Conservation (phyloP, 2,113 vertebrate genomes). For the Ochotona curzoniae region DNA sequence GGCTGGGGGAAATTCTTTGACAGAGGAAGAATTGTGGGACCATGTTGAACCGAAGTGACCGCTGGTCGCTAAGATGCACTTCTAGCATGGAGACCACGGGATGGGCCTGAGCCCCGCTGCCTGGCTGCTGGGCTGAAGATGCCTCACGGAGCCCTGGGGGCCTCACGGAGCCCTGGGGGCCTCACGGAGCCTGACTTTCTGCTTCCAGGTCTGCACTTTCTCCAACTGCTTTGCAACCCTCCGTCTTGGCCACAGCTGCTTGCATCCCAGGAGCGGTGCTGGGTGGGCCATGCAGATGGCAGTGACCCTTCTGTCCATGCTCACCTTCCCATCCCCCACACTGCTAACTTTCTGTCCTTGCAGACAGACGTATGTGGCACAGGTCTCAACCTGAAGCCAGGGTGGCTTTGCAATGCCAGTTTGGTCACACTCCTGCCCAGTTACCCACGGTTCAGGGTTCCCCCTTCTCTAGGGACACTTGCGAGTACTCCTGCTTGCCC, state of each 20-base stretch:
- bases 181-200: not conserved
- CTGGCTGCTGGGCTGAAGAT: rapidly evolving
- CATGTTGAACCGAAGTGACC: not conserved
- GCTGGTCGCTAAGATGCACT: not conserved
- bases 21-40: not conserved
- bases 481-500: too few relatives aligned
- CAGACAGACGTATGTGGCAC: not conserved
- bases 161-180: too few relatives aligned
- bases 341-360: not conserved
- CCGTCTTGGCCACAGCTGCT: not conserved
- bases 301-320: too few relatives aligned
- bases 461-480: too few relatives aligned
- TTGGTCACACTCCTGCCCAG: not conserved
- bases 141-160: too few relatives aligned
- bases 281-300: not conserved
- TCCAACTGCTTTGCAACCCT: not conserved
- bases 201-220: not conserved
- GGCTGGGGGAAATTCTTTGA: not conserved
- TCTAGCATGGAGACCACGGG: not conserved
- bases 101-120: rapidly evolving
- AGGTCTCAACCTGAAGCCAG: too few relatives aligned
- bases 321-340: too few relatives aligned
- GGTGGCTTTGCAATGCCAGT: not conserved
- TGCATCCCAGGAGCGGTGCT: not conserved
- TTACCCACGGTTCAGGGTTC: too few relatives aligned